These are phyloP conservation scores for Falco berigora DNA, from an alignment of 2,797 vertebrate genomes.

Conservation along the genomic window DNA sequence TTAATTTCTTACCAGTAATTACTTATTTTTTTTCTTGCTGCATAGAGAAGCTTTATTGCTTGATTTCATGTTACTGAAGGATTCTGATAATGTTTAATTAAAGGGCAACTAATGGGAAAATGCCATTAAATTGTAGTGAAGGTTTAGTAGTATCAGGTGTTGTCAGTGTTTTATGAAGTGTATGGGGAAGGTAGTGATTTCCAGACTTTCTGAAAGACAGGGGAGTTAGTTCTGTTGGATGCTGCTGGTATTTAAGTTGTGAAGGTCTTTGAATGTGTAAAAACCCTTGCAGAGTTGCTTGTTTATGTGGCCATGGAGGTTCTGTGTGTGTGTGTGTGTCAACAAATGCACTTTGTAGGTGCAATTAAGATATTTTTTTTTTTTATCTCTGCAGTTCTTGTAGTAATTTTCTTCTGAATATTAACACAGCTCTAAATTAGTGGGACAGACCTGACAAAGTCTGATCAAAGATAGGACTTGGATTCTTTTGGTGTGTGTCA, in stretches of 20 bases:
- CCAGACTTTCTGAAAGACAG: not conserved
- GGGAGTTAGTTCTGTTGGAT: not conserved
- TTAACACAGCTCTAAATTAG: not conserved
- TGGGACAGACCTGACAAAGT: not conserved
- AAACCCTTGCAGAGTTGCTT: not conserved
- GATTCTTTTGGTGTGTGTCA: not conserved
- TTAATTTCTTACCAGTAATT: not conserved
- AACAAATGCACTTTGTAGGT: not conserved
- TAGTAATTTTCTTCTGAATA: rapidly evolving
- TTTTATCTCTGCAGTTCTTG: not conserved
- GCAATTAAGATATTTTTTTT: not conserved
- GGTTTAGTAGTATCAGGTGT: not conserved
- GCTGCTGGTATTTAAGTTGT: not conserved
- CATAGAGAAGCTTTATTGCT: not conserved
- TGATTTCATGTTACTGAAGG: not conserved
- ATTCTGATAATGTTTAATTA: not conserved
- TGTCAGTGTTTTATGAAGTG: not conserved
- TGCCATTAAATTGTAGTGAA: not conserved
- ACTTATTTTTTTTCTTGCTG: not conserved
- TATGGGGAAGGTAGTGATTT: not conserved
- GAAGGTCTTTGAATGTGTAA: not conserved
- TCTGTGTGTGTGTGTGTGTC: not conserved
- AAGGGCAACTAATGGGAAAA: not conserved
- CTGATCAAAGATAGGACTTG: not conserved
- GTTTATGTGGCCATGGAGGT: not conserved